These are phyloP conservation scores for Orius insidiosus DNA, from an alignment of 1,140 invertebrate species.

Conservation along the genomic window DNA sequence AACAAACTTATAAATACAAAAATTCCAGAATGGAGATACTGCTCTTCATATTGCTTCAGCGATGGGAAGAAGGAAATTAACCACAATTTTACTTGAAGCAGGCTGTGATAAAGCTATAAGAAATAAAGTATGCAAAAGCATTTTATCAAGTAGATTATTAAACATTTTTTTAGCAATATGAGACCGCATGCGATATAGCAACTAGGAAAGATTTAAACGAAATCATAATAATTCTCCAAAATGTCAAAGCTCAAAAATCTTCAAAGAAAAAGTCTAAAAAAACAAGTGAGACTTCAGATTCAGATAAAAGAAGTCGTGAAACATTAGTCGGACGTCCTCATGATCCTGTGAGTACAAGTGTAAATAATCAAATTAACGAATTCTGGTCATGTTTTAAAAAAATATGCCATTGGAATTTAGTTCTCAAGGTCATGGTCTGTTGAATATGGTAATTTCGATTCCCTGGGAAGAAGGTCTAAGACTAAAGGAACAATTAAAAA, in stretches of 20 bases:
- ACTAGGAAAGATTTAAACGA: slow-evolving; percentile 67
- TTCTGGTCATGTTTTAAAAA: too few species aligned
- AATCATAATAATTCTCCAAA: slow-evolving; percentile 58
- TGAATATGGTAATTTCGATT: too few species aligned
- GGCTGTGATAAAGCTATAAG: slow-evolving; percentile 57
- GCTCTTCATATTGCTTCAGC: slow-evolving; percentile 84
- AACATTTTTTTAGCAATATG: slow-evolving; percentile 51
- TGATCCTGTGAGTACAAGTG: slow-evolving; percentile 9
- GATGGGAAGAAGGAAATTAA: slow-evolving; percentile 81
- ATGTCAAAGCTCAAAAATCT: slow-evolving; percentile 8
- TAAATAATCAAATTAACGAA: too few species aligned
- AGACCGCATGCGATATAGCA: slow-evolving; percentile 81
- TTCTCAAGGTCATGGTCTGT: too few species aligned
- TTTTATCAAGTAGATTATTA: background rate
- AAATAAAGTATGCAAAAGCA: slow-evolving; percentile 46
- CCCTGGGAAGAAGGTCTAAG: too few species aligned
- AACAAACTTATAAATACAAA: too few species aligned
- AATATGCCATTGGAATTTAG: too few species aligned
- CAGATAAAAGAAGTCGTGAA: slow-evolving; percentile 14
- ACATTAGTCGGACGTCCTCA: background rate
- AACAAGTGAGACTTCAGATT: slow-evolving; percentile 14
- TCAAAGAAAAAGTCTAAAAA: slow-evolving; percentile 25
- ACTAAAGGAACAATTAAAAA: background rate
- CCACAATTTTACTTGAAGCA: slow-evolving; percentile 74
- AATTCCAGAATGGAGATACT: slow-evolving; percentile 73